phyloP scores from a whole-genome alignment of 2,797 vertebrate species.

The Myripristis murdjan region DNA sequence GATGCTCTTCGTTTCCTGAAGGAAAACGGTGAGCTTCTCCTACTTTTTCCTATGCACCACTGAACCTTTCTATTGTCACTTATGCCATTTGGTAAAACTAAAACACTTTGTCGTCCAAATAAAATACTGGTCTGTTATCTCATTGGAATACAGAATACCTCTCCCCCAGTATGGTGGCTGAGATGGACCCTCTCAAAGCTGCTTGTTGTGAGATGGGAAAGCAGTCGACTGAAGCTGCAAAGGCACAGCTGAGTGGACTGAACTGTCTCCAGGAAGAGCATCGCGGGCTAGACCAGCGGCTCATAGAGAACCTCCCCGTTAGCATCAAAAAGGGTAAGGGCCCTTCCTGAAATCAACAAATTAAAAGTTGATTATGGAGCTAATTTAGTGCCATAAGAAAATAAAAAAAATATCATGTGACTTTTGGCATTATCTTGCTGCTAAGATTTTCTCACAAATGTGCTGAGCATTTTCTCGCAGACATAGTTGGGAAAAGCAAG shows the following conservation, averaged over 20 bases:
- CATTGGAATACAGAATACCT: constrained; percentile 11
- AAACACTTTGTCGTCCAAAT: not conserved
- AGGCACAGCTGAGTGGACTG: not conserved
- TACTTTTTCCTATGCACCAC: not conserved
- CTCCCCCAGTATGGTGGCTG: not conserved
- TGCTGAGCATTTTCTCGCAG: too few relatives aligned
- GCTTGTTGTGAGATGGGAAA: constrained; percentile 42
- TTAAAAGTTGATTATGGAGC: not conserved
- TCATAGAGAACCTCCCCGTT: constrained; percentile 50
- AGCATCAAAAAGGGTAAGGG: constrained; percentile 59
- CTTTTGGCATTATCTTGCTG: too few relatives aligned
- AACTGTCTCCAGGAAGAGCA: constrained; percentile 3
- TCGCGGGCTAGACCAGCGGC: constrained; percentile 37
- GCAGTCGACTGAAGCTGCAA: not conserved
- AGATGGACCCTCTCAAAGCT: not conserved
- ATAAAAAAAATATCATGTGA: too few relatives aligned
- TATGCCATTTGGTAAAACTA: not conserved
- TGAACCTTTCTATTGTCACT: not conserved
- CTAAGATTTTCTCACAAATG: too few relatives aligned
- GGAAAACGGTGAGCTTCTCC: constrained; percentile 82
- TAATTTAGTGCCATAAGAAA: too few relatives aligned
- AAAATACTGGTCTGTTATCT: constrained; percentile 60
- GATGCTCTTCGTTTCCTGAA: constrained; percentile 89
- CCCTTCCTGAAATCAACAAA: not conserved
- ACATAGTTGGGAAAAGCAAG: too few relatives aligned